A percentile compares a stretch with the other conserved stretches of the same genome.
phyloP scores from a whole-genome alignment of 2,113 vertebrate species.

The Rhinolophus ferrumequinum region DNA sequence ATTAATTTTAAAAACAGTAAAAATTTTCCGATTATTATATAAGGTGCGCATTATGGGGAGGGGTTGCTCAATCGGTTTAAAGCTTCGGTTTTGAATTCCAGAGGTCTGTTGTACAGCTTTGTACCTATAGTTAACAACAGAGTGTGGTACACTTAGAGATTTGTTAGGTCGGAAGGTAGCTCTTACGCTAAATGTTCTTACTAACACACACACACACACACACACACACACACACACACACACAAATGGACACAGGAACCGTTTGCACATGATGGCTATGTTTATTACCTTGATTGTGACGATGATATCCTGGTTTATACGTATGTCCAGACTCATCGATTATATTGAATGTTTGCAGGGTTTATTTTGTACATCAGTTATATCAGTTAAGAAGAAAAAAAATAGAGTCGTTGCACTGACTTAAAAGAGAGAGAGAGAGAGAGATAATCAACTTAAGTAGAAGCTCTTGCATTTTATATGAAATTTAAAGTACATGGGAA shows the following conservation, averaged over 20 bases:
- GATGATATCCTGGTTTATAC: too few relatives aligned
- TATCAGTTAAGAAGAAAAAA: neutral
- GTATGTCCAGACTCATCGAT: too few relatives aligned
- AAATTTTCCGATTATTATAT: neutral
- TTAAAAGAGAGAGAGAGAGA: too few relatives aligned
- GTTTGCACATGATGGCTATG: neutral
- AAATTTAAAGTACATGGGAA: neutral
- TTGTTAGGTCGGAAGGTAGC: neutral
- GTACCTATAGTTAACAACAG: neutral
- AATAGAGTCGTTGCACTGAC: neutral
- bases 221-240: neutral
- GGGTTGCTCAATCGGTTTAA: neutral
- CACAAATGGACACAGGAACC: neutral
- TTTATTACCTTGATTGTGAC: too few relatives aligned
- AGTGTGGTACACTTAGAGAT: neutral
- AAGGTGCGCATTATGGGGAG: neutral
- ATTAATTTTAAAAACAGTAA: neutral
- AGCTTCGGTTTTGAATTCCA: too few relatives aligned
- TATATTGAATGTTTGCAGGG: too few relatives aligned
- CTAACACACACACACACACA: neutral
- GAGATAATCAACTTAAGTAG: neutral
- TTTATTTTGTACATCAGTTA: too few relatives aligned
- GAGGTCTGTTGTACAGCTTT: rapidly evolving
- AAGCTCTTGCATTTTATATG: neutral
- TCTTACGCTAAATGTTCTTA: neutral